These are phyloP conservation scores for Cheirogaleus medius DNA, from an alignment of 2,113 vertebrate genomes.

Conservation along the genomic window DNA sequence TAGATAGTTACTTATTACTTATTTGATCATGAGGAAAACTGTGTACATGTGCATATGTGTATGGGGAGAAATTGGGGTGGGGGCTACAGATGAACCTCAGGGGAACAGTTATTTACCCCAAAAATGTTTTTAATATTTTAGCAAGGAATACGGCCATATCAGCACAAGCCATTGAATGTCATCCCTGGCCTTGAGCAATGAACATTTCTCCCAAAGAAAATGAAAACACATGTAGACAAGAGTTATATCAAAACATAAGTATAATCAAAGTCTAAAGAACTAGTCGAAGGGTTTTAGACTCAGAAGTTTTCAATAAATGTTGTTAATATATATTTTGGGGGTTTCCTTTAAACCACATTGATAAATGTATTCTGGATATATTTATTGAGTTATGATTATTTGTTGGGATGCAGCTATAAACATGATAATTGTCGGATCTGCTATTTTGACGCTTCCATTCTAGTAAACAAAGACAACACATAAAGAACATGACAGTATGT, in stretches of 20 bases:
- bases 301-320: not conserved
- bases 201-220: not conserved
- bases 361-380: not conserved
- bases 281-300: not conserved
- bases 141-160: not conserved
- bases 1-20: not conserved
- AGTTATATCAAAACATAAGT: not conserved
- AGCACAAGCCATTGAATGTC: not conserved
- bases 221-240: not conserved
- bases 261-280: not conserved
- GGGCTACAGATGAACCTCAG: not conserved
- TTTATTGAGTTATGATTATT: not conserved
- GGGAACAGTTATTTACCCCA: not conserved
- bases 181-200: not conserved
- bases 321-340: not conserved
- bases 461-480: not conserved
- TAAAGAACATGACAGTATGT: not conserved
- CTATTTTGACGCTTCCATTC: not conserved
- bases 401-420: not conserved
- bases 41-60: fast-evolving
- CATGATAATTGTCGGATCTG: not conserved
- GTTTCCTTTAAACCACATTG: not conserved
- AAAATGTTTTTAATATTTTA: not conserved
- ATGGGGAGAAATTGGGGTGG: not conserved
- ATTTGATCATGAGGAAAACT: not conserved